Percentiles rank a stretch among this genome's conserved stretches.
Evolutionary conservation across 1,140 invertebrate genomes (phyloP).

Genomic region (Neodiprion fabricii): DNA sequence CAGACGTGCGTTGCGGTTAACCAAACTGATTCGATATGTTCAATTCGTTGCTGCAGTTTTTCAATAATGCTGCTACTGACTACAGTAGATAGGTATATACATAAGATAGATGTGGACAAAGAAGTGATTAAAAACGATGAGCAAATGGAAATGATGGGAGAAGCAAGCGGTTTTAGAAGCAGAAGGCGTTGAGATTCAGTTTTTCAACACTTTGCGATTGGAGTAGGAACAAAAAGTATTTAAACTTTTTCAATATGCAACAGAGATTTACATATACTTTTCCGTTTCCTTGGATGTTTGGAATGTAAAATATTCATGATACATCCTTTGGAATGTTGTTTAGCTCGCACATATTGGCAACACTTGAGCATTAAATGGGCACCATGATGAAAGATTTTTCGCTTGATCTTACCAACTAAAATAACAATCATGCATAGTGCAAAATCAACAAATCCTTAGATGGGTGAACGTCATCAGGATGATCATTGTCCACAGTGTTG

Average conservation of each 20-base stretch:
- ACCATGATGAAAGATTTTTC: not conserved
- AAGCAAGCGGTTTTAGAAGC: not conserved
- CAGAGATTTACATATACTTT: too few relatives aligned
- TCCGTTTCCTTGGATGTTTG: too few relatives aligned
- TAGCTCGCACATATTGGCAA: too few relatives aligned
- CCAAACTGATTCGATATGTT: not conserved
- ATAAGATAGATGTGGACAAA: not conserved
- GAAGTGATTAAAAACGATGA: not conserved
- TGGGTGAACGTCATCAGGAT: not conserved
- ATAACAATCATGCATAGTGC: not conserved
- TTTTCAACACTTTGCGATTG: too few relatives aligned
- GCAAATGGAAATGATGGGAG: conserved; percentile 7
- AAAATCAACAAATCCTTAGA: conserved; percentile 12
- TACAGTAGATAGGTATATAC: not conserved
- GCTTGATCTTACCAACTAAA: not conserved
- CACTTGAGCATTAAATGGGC: not conserved
- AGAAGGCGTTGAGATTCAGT: too few relatives aligned
- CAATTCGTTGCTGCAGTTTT: not conserved
- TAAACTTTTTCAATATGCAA: too few relatives aligned
- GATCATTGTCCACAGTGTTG: not conserved
- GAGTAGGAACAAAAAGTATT: too few relatives aligned
- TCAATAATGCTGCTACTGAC: not conserved
- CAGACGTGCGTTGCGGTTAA: not conserved
- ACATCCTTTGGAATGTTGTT: too few relatives aligned
- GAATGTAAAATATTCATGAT: too few relatives aligned